Evolutionary conservation across 2,113 vertebrate genomes (phyloP), one percentile per base, ranked within the genome.

Genomic region (Hippoglossus stenolepis): DNA sequence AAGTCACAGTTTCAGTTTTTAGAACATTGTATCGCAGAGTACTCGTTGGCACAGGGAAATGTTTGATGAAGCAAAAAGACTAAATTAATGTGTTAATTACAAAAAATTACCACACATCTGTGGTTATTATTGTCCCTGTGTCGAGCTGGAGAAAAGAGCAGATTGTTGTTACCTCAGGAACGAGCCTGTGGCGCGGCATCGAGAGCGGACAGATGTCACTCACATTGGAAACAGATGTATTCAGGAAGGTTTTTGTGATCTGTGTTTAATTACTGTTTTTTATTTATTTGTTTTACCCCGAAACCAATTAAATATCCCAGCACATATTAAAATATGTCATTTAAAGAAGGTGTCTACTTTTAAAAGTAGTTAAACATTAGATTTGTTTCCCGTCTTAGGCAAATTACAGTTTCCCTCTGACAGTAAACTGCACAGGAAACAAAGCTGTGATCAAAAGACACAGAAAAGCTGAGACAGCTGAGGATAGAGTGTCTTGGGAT

Each of bases 161-260:
- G 43, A 63, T 64, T 28, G 58, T 1, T 8, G 75, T 61, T 68
- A 51, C 59, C 43, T 28, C 57, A 57, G 54, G 69, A 75, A 77
- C 23, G 13, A 49, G 60, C 18, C 21, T 13, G 11, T 11, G 78
- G 61, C 40, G 10, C 0, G 51, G 28, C 65, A 59, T 59, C 54
- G 10, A 18, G 20, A 65, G 67, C 59, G 26, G 49, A 67, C 28
- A 26, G 4, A 73, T 70, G 43, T 51, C 63, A 67, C 13, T 56
- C 54, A 70, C 54, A n/a, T 7, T 54, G 75, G 4, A 6, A 51
- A 51, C 47, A 51, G 47, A 18, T 51, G 47, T 18, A 23, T 35
- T 70, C 35, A 28, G 14, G 15, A 14, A 2, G 6, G 12, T 59
- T n/a, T 54, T n/a, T n/a, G 7, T n/a, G 51, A 54, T n/a, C 51